These are phyloP conservation scores for Silurus glanis DNA, from an alignment of 2,113 vertebrate genomes.

Conservation along the genomic window DNA sequence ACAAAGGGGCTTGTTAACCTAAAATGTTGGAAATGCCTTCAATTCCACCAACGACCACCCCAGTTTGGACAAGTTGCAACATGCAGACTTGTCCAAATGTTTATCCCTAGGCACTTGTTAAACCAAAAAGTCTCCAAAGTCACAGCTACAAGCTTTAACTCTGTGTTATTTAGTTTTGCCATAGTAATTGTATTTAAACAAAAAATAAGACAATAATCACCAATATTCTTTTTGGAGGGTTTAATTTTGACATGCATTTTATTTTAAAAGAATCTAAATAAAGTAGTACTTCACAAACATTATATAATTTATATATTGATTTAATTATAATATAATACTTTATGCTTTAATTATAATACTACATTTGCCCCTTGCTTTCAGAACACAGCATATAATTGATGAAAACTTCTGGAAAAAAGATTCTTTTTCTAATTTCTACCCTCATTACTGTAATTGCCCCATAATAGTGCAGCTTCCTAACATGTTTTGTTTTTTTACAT, in stretches of 20 bases:
- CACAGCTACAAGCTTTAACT: not conserved
- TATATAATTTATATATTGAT: not conserved
- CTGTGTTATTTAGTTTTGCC: not conserved
- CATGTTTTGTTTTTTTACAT: not conserved
- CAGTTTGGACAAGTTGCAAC: constrained; percentile 23
- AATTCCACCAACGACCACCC: constrained; percentile 43
- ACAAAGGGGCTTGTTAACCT: constrained; percentile 43
- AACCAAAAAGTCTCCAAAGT: constrained; percentile 19
- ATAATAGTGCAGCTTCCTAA: not conserved
- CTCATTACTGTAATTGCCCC: not conserved
- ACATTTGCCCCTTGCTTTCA: not conserved
- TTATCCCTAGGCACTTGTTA: not conserved
- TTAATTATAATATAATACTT: not conserved
- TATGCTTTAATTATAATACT: not conserved
- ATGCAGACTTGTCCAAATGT: constrained; percentile 30
- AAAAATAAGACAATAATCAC: not conserved
- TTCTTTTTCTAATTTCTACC: not conserved
- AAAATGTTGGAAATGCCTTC: constrained; percentile 52
- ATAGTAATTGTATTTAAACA: not conserved
- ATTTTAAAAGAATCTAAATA: not conserved
- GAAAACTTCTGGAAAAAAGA: not conserved
- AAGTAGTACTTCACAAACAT: not conserved
- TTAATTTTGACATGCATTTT: not conserved
- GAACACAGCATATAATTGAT: not conserved
- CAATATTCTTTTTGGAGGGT: not conserved